phyloP scores from a whole-genome alignment of 2,797 vertebrate species.

The Typhlichthys subterraneus region DNA sequence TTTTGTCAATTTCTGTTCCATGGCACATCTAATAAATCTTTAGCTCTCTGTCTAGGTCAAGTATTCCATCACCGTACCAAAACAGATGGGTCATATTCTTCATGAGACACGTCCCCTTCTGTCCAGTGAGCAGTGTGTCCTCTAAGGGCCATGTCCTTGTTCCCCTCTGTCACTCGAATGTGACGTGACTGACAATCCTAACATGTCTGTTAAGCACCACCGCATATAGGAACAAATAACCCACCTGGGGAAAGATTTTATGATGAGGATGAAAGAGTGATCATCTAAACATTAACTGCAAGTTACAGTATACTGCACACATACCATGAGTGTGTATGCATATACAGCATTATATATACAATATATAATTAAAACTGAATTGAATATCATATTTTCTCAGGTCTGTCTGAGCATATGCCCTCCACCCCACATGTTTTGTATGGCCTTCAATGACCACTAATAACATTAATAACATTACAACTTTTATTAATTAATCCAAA shows the following conservation, averaged over 20 bases:
- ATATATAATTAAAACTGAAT: too few species aligned
- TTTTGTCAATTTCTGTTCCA: slow-evolving; percentile 41
- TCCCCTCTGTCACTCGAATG: slow-evolving; percentile 67
- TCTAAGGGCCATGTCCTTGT: slow-evolving; percentile 74
- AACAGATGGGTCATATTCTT: slow-evolving; percentile 56
- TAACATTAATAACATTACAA: too few species aligned
- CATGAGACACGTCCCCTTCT: slow-evolving; percentile 25
- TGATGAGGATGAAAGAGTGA: not conserved
- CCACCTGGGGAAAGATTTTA: not conserved
- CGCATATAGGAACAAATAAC: slow-evolving; percentile 40
- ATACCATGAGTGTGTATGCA: not conserved
- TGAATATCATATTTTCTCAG: too few species aligned
- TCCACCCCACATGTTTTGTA: too few species aligned
- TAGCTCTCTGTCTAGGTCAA: slow-evolving; percentile 52
- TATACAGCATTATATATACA: too few species aligned
- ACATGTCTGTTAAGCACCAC: slow-evolving; percentile 49
- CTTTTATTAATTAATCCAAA: too few species aligned
- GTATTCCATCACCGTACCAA: slow-evolving; percentile 65
- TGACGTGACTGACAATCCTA: slow-evolving; percentile 73
- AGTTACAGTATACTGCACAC: slow-evolving; percentile 12
- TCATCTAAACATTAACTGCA: not conserved
- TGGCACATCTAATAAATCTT: slow-evolving; percentile 71
- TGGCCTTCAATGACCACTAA: too few species aligned
- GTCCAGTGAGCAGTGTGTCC: slow-evolving; percentile 56
- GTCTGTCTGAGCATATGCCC: too few species aligned